These are phyloP conservation scores for Drosophila seguyi DNA, from an alignment of 1,140 invertebrate genomes.

Conservation along the genomic window DNA sequence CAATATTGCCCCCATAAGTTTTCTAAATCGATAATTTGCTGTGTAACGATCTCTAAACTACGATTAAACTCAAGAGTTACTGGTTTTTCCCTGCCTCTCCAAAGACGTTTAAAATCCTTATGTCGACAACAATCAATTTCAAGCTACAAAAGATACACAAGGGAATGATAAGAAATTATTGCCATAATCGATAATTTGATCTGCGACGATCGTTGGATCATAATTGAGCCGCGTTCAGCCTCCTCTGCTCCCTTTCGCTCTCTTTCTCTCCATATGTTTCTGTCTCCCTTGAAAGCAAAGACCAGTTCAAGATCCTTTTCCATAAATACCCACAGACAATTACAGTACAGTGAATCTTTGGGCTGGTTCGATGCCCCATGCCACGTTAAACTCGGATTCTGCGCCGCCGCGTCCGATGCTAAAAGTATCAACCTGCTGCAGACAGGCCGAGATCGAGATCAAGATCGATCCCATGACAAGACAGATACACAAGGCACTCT, in stretches of 20 bases:
- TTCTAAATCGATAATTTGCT: not conserved
- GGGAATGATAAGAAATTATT: constrained; percentile 32
- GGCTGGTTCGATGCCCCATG: constrained; percentile 77
- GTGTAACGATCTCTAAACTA: not conserved
- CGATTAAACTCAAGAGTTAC: not conserved
- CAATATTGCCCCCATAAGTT: not conserved
- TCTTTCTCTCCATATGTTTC: not conserved
- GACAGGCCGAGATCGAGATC: constrained; percentile 59
- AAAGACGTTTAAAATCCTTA: not conserved
- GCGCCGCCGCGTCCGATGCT: constrained; percentile 47
- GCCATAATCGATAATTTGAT: constrained; percentile 46
- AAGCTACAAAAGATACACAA: constrained; percentile 12
- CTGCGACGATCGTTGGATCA: constrained; percentile 38
- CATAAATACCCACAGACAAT: constrained; percentile 57
- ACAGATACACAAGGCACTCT: constrained; percentile 20
- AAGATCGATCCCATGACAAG: constrained; percentile 74
- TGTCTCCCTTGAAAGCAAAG: constrained; percentile 12
- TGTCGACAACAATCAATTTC: constrained; percentile 2
- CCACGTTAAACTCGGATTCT: constrained; percentile 59
- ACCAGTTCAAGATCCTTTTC: constrained; percentile 54
- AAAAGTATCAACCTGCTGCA: constrained; percentile 71
- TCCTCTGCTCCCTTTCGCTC: not conserved
- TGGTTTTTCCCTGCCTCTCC: not conserved
- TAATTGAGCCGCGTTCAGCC: constrained; percentile 26
- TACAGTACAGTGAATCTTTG: constrained; percentile 63